Conservation (phyloP, 2,888 invertebrate genomes). For the Drosophila phalerata region DNA sequence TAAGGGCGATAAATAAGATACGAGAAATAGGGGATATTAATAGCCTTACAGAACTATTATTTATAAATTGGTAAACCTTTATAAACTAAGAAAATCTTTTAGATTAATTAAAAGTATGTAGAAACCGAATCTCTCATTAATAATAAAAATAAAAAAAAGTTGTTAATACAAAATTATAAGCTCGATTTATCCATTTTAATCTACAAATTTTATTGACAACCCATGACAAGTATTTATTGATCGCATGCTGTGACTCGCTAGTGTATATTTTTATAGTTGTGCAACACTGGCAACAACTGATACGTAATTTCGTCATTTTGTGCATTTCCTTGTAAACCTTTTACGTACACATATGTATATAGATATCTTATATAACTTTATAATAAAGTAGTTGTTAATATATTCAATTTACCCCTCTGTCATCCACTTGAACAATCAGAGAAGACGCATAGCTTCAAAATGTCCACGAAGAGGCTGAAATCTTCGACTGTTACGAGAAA, state of each 20-base stretch:
- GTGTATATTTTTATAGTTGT: not conserved
- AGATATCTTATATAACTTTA: slow-evolving; percentile 10
- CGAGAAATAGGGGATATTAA: not conserved
- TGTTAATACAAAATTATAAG: no score
- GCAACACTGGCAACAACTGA: not conserved
- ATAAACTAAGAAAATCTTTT: no score
- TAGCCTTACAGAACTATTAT: not conserved
- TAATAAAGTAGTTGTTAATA: not conserved
- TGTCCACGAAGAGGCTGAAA: no score
- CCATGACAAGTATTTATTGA: no score
- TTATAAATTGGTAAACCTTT: not conserved
- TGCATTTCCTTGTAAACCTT: slow-evolving; percentile 3
- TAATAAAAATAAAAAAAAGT: no score
- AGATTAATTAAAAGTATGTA: no score
- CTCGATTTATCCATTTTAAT: no score
- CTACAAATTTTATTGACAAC: no score
- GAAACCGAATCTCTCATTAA: no score
- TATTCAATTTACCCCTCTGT: slow-evolving; percentile 1
- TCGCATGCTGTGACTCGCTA: not conserved
- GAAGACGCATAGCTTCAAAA: no score
- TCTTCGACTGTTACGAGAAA: no score
- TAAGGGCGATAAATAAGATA: not conserved
- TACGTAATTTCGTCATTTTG: not conserved
- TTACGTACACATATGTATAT: not conserved
- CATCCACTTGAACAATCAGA: slow-evolving; percentile 6